phyloP scores from a whole-genome alignment of 2,888 invertebrate genomes.

The Geotrupes spiniger region DNA sequence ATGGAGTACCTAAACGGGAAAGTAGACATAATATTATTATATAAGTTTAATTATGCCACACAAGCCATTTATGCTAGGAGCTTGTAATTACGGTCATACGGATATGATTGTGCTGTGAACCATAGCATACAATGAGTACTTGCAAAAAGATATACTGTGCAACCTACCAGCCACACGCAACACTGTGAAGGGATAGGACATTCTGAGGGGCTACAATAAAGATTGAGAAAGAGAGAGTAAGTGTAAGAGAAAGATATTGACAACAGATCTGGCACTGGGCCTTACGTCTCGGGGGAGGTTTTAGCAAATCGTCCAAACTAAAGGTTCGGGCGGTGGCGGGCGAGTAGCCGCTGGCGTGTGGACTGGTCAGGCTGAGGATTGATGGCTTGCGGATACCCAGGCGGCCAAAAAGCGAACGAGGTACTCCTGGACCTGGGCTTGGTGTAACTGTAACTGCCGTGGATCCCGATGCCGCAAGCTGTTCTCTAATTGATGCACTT shows the following conservation, averaged over 20 bases:
- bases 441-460: slow-evolving; percentile 47
- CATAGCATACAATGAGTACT: not conserved
- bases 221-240: slow-evolving; percentile 27
- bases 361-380: slow-evolving; percentile 76
- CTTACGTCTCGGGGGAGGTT: slow-evolving; percentile 81
- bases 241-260: slow-evolving; percentile 15
- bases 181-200: slow-evolving; percentile 41
- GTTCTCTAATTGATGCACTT: slow-evolving; percentile 61
- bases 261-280: slow-evolving; percentile 44
- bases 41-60: no score
- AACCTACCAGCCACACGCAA: slow-evolving; percentile 55
- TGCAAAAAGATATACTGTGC: slow-evolving; percentile 36
- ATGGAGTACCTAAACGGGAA: slow-evolving; percentile 67
- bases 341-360: slow-evolving; percentile 53
- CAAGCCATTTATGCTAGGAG: no score
- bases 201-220: slow-evolving; percentile 25
- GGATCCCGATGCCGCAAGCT: slow-evolving; percentile 51
- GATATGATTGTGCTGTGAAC: not conserved
- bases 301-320: slow-evolving; percentile 86
- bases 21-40: not conserved
- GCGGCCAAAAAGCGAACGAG: slow-evolving; percentile 74
- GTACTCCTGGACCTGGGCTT: slow-evolving; percentile 54
- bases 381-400: slow-evolving; percentile 87
- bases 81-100: not conserved
- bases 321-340: slow-evolving; percentile 74